Evolutionary conservation across 1,140 invertebrate genomes (phyloP).

Genomic region (Papilio aristodemus): DNA sequence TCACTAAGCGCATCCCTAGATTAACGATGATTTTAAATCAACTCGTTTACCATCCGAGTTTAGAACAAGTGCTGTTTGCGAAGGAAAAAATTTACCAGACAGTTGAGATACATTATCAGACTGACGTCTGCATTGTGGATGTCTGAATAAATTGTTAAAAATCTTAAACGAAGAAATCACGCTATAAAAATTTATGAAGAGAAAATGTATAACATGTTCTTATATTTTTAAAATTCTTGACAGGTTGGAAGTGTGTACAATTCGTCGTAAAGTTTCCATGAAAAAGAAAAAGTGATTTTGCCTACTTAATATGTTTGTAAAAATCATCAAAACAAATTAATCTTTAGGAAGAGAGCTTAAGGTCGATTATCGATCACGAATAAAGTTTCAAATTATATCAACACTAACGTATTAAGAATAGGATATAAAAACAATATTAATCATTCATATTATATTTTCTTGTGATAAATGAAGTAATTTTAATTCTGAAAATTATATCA

Average conservation of each 20-base stretch:
- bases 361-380: no score
- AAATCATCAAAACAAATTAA: no score
- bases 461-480: background rate
- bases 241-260: no score
- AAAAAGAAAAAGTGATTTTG: no score
- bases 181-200: no score
- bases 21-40: slow-evolving; percentile 9
- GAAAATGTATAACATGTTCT: no score
- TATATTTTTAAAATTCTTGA: no score
- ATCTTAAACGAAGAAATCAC: background rate
- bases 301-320: no score
- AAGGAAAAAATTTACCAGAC: background rate
- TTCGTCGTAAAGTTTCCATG: no score
- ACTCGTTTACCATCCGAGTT: slow-evolving; percentile 19
- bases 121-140: background rate
- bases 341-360: no score
- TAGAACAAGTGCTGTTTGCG: background rate
- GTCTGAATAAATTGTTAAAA: background rate
- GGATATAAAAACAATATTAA: background rate
- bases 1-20: background rate
- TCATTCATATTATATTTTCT: background rate
- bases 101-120: background rate
- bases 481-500: background rate
- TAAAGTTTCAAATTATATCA: background rate
- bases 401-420: background rate